Evolutionary conservation across 2,888 invertebrate species (phyloP), one percentile per base, ranked within the genome.

Genomic region (Pristionchus japonicus): DNA sequence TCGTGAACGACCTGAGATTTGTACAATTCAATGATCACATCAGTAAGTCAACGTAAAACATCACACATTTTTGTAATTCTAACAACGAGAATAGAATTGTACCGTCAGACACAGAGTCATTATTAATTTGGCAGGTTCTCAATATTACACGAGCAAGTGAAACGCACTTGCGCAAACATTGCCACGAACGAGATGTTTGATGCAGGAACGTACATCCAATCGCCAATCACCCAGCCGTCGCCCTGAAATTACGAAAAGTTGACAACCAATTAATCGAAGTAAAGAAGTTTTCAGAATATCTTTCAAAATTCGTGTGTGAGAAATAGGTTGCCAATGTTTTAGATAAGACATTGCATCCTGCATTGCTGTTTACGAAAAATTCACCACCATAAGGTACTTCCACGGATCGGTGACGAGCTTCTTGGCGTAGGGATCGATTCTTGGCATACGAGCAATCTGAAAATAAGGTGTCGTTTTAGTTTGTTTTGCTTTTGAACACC

Each of bases 141-240:
- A n/a, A n/a, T n/a, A n/a, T n/a, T n/a, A n/a, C n/a, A n/a, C n/a
- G 6, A 43, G 11, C 43, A 11, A 43, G 27, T 64, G 31, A 1
- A 64, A 64, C 31, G 7, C 31, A 77, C 77, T 47, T 77, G 77
- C 7, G 77, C 77, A 15, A 77, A 77, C 27, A 27, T 77, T 11
- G n/a, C 77, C 23, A 77, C 77, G 27, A 77, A 77, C 20, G 77
- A 43, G 43, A 77, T 77, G 13, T 77, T 77, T 9, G 77, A 9
- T 0, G 77, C 27, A 13, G 77, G 77, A 1, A 77, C 77, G 27
- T 77, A 77, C n/a, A 77, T 43, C 77, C 77, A 77, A 43, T 77
- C 77, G 43, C 43, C 47, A 27, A 77, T 77, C n/a, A 43, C 43
- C 77, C 77, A 77, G 4, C 77, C 77, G 17, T 77, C 77, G n/a